A percentile compares a stretch with the other conserved stretches of the same genome.
Evolutionary conservation across 1,140 invertebrate species (phyloP).

Genomic region (Calliopsis andreniformis): DNA sequence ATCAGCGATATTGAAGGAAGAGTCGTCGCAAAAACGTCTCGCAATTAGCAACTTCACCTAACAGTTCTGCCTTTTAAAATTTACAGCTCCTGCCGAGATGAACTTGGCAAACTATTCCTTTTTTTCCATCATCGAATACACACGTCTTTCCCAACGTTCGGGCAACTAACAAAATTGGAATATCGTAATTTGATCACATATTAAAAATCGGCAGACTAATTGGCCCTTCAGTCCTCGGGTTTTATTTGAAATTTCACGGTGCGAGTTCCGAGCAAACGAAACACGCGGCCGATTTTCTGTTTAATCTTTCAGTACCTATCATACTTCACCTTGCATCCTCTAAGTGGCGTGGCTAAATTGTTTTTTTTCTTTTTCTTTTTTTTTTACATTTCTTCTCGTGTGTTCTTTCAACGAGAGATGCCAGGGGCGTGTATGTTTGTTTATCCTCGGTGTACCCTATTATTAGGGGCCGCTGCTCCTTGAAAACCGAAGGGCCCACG

Average conservation of each 20-base stretch:
- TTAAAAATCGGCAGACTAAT: neutral
- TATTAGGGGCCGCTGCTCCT: constrained; percentile 75
- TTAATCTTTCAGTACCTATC: constrained; percentile 32
- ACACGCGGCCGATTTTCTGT: constrained; percentile 3
- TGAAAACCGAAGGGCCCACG: constrained; percentile 71
- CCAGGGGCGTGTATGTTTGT: constrained; percentile 81
- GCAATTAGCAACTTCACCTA: neutral
- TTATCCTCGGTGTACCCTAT: constrained; percentile 79
- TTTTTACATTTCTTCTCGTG: constrained; percentile 62
- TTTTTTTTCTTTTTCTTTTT: constrained; percentile 42
- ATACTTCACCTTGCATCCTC: constrained; percentile 29
- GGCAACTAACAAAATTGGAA: neutral
- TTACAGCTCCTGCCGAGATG: neutral
- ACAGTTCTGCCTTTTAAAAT: neutral
- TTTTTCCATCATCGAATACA: neutral
- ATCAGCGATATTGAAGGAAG: neutral
- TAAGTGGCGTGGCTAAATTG: constrained; percentile 54
- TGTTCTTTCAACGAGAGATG: constrained; percentile 77
- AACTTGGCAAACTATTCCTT: neutral
- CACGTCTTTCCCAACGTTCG: neutral
- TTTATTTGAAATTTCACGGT: neutral
- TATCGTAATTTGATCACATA: neutral
- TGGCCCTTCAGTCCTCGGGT: too few species aligned
- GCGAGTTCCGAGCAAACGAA: neutral
- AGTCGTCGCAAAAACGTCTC: neutral